Evolutionary conservation across 2,888 invertebrate species (phyloP).

Genomic region (Enchytraeus crypticus): DNA sequence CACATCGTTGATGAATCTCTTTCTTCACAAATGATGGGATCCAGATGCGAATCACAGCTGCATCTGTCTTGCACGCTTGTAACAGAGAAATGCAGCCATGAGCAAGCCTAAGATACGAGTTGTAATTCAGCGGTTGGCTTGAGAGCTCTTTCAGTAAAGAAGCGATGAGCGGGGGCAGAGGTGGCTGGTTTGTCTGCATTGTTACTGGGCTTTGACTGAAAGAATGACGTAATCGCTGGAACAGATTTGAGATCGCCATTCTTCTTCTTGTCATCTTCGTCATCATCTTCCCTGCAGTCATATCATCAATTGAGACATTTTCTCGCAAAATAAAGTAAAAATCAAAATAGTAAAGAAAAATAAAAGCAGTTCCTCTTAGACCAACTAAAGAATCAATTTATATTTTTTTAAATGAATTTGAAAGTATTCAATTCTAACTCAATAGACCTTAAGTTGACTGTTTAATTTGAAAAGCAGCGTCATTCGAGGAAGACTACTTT

Average conservation of each 20-base stretch:
- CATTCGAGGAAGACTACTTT: too few species aligned
- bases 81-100: too few species aligned
- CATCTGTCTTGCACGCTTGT: too few species aligned
- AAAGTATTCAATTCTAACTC: too few species aligned
- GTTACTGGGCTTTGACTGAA: slow-evolving; percentile 1
- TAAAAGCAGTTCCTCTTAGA: not conserved
- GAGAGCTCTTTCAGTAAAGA: slow-evolving; percentile 14
- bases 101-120: too few species aligned
- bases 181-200: not conserved
- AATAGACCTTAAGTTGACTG: too few species aligned
- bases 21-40: too few species aligned
- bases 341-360: not conserved
- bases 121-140: not conserved
- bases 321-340: not conserved
- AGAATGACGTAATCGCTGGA: slow-evolving; percentile 1
- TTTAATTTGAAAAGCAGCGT: too few species aligned
- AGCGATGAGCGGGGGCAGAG: slow-evolving; percentile 3
- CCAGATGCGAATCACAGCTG: too few species aligned
- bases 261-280: slow-evolving; percentile 6
- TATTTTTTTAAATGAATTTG: too few species aligned
- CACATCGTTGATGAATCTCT: too few species aligned
- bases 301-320: not conserved
- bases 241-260: slow-evolving; percentile 8
- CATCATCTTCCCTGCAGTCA: slow-evolving; percentile 21
- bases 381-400: too few species aligned